Percentiles rank a stretch among this genome's conserved stretches.
These are phyloP conservation scores for Seriola aureovittata DNA, from an alignment of 2,113 vertebrate genomes.

Conservation along the genomic window DNA sequence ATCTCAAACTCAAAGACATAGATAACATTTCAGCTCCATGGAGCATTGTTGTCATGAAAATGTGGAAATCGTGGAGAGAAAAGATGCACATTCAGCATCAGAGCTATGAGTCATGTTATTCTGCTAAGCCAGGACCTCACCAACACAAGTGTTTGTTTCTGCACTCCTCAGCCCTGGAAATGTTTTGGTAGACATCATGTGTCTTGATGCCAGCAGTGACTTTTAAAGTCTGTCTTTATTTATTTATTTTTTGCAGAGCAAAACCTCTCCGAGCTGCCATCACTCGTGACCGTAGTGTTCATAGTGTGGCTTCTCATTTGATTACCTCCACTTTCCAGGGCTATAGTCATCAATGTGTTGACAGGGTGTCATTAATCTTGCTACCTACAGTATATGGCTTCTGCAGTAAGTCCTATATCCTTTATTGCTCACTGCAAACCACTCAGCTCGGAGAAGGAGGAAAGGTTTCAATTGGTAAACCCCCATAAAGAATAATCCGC, in stretches of 20 bases:
- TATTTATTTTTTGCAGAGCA: neutral
- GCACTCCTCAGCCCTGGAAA: neutral
- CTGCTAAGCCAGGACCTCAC: constrained; percentile 1
- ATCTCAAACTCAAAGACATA: neutral
- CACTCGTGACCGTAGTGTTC: neutral
- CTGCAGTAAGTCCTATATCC: constrained; percentile 4
- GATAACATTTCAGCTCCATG: neutral
- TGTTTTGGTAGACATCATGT: neutral
- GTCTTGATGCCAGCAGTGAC: neutral
- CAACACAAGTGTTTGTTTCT: neutral
- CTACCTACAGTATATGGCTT: neutral
- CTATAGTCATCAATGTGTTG: neutral
- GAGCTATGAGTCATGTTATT: neutral
- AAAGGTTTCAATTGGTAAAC: neutral
- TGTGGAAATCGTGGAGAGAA: neutral
- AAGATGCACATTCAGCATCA: neutral
- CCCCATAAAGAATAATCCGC: neutral
- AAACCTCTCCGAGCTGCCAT: neutral
- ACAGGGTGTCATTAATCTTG: constrained; percentile 20
- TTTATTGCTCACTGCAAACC: constrained; percentile 8
- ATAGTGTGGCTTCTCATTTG: constrained; percentile 1
- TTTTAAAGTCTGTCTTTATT: neutral
- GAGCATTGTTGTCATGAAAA: neutral
- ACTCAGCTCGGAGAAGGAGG: no score
- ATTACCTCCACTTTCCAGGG: constrained; percentile 3